phyloP scores from a whole-genome alignment of 2,888 invertebrate species.

The Coleophora flavipennella region DNA sequence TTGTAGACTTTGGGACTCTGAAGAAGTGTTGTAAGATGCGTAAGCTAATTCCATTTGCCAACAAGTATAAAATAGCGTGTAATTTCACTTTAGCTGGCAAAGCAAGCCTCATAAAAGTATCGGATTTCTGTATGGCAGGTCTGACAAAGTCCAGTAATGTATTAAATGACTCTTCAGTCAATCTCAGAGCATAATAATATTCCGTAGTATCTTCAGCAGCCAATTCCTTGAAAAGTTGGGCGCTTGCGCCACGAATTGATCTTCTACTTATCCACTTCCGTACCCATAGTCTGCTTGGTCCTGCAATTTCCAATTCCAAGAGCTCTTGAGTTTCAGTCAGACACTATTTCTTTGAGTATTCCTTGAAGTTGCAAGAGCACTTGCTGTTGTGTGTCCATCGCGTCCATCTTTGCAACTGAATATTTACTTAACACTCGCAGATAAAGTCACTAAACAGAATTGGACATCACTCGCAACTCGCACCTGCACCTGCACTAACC shows the following conservation, averaged over 20 bases:
- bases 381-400: too few species aligned
- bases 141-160: constrained; percentile 5
- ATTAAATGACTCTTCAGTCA: constrained; percentile 13
- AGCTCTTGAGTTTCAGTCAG: too few species aligned
- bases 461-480: too few species aligned
- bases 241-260: constrained; percentile 6
- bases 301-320: too few species aligned
- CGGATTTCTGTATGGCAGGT: constrained; percentile 5
- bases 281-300: constrained; percentile 10
- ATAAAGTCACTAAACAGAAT: too few species aligned
- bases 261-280: constrained; percentile 10
- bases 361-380: too few species aligned
- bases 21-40: constrained; percentile 5
- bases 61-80: constrained; percentile 6
- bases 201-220: constrained; percentile 14
- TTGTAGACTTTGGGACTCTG: constrained; percentile 9
- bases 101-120: too few species aligned
- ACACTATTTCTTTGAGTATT: too few species aligned
- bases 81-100: constrained; percentile 9
- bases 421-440: too few species aligned
- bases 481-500: too few species aligned
- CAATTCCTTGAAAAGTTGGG: constrained; percentile 12
- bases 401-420: too few species aligned
- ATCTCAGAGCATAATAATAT: constrained; percentile 14
- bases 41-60: constrained; percentile 7